These are phyloP conservation scores for Arvicanthis niloticus DNA, from an alignment of 2,113 vertebrate genomes.

Conservation along the genomic window DNA sequence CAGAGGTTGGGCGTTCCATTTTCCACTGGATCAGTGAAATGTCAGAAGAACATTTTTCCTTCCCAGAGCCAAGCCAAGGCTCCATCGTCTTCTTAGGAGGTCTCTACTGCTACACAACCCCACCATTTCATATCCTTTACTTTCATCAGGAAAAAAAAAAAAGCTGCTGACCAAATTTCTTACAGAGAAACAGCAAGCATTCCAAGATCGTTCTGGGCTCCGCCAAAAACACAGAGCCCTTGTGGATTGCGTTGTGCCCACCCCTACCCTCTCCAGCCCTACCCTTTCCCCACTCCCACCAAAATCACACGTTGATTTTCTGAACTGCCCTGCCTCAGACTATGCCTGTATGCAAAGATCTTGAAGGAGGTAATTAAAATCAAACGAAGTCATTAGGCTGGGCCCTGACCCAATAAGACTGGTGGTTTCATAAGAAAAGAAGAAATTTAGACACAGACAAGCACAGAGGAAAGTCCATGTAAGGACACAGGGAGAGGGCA, in stretches of 20 bases:
- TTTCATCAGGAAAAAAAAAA: not conserved
- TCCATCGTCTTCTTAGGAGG: not conserved
- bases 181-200: fast-evolving
- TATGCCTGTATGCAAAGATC: not conserved
- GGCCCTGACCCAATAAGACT: not conserved
- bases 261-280: not conserved
- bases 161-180: not conserved
- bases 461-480: not conserved
- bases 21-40: not conserved
- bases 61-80: not conserved
- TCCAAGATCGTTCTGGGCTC: not conserved
- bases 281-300: not conserved
- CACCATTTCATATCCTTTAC: not conserved
- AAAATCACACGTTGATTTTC: not conserved
- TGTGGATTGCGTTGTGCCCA: not conserved
- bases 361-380: not conserved
- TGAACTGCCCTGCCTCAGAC: not conserved
- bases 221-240: not conserved
- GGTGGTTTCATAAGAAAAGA: not conserved
- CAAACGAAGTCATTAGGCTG: not conserved
- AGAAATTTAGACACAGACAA: not conserved
- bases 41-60: constrained; percentile 23
- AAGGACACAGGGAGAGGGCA: not conserved
- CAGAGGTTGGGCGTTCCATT: not conserved
- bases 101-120: not conserved